These are phyloP conservation scores for Caenorhabditis sulstoni DNA, from an alignment of 2,888 invertebrate species.

Conservation along the genomic window DNA sequence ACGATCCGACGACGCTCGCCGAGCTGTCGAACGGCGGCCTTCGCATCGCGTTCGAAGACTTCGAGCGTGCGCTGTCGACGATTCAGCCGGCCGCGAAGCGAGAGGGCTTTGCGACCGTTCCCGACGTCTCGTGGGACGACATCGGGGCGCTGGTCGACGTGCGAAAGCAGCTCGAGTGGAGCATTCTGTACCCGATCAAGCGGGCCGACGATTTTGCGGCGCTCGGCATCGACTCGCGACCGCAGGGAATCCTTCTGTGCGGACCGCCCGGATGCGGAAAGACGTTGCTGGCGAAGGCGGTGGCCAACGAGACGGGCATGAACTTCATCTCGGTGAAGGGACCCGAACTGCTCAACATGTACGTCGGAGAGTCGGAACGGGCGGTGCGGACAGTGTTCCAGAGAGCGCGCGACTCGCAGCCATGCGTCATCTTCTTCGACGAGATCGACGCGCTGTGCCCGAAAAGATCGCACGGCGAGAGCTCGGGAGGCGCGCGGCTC, in stretches of 20 bases:
- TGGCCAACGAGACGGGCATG: conserved; percentile 98
- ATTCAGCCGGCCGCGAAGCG: conserved; percentile 82
- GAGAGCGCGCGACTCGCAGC: conserved; percentile 93
- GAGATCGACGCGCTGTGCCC: conserved; percentile 97
- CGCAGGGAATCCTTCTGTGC: conserved; percentile 91
- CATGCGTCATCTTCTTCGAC: conserved; percentile 99
- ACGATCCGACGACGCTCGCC: conserved; percentile 66
- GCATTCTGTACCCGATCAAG: conserved; percentile 93
- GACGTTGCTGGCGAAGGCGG: conserved; percentile 96
- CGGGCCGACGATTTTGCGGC: conserved; percentile 88
- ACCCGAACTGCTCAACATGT: conserved; percentile 98
- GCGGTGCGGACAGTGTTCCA: conserved; percentile 97
- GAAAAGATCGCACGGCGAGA: conserved; percentile 87
- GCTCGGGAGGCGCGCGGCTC: conserved; percentile 85
- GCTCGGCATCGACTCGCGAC: conserved; percentile 87
- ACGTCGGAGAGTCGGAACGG: conserved; percentile 97
- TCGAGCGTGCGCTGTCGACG: conserved; percentile 68
- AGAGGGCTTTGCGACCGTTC: conserved; percentile 97
- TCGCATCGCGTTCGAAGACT: conserved; percentile 70
- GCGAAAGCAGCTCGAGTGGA: conserved; percentile 91
- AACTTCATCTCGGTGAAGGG: conserved; percentile 99
- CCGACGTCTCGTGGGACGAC: conserved; percentile 97
- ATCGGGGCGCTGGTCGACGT: conserved; percentile 93
- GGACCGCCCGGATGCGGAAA: conserved; percentile 94
- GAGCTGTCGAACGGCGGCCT: conserved; percentile 62